phyloP scores from a whole-genome alignment of 2,888 invertebrate species.

The Brachycybe producta region DNA sequence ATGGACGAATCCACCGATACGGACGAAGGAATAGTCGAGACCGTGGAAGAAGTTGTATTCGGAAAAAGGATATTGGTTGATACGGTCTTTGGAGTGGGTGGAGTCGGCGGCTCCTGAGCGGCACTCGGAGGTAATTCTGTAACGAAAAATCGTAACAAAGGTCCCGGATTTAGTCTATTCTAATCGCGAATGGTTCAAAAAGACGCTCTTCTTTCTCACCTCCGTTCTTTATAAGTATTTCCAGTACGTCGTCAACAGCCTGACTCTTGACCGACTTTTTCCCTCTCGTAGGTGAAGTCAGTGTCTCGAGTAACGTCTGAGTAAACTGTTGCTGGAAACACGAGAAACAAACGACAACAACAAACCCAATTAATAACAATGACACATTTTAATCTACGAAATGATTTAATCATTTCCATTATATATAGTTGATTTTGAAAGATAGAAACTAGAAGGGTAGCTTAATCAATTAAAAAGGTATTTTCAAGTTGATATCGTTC shows the following conservation, averaged over 20 bases:
- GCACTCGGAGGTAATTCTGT: slow-evolving; percentile 74
- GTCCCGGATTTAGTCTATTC: too few species aligned
- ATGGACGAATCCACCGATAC: slow-evolving; percentile 17
- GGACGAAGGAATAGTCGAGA: slow-evolving; percentile 25
- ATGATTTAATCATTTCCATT: too few species aligned
- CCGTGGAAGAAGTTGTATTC: neutral
- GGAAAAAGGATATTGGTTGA: slow-evolving; percentile 33
- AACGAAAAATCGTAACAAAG: slow-evolving; percentile 20
- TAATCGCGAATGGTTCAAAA: too few species aligned
- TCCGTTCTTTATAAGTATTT: slow-evolving; percentile 84
- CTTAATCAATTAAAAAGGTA: too few species aligned
- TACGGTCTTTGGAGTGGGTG: slow-evolving; percentile 39
- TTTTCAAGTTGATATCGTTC: too few species aligned
- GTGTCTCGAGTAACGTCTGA: slow-evolving; percentile 17
- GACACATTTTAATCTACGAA: too few species aligned
- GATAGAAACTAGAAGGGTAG: neutral
- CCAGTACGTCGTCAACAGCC: slow-evolving; percentile 80
- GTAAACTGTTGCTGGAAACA: slow-evolving; percentile 29
- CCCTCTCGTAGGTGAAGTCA: slow-evolving; percentile 13
- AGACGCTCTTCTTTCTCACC: slow-evolving; percentile 27
- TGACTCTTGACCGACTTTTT: slow-evolving; percentile 48
- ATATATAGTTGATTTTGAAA: neutral
- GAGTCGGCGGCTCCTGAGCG: slow-evolving; percentile 54
- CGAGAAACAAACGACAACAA: slow-evolving; percentile 5
- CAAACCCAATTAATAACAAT: neutral